Base-by-base conservation (phyloP, 1,140 invertebrate species). In the Arctopsyche grandis region DNA sequence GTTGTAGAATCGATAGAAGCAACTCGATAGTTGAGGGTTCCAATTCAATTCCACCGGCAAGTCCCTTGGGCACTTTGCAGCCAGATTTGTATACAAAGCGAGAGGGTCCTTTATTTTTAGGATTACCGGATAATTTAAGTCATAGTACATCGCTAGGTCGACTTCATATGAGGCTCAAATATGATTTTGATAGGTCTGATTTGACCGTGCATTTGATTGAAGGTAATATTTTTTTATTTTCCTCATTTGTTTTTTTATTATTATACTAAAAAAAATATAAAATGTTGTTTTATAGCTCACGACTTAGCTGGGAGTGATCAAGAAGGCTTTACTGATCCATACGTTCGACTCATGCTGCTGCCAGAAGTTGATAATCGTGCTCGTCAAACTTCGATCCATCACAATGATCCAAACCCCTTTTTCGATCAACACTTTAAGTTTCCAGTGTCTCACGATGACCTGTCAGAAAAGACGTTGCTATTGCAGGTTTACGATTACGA, bases 141-240 rank as follows among this genome's bases (percentile, higher is more conserved):
- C 83, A 84, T 7, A 91, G 91, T 0, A 90, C 91, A 19, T 91
- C 91, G 69, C 88, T 96, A 9, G 95, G 95, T 24, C 89, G 94
- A 56, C 89, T 97, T 77, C 95, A 97, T 85, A 90, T 96, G 80
- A 89, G 94, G n/a, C 88, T 97, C 5, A 95, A 94, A 82, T 97
- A 97, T 83, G 95, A 97, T 86, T 96, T 96, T 84, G 93, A 96
- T 85, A 91, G 94, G 83, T 96, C 95, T 21, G 96, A 97, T 86
- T 88, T 97, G 58, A 92, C 95, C 78, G 93, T 97, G 22, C 94
- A 96, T 87, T 86, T 97, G 52, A 96, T 97, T 87, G 94, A 95
- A 93, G 94, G 94, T 95, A 85, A 83, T 80, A 16, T 46, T 48
- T 75, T 22, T 4, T 19, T 71, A 46, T 21, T 60, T 16, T 4